Evolutionary conservation across 1,140 invertebrate species (phyloP).

Genomic region (Myzus persicae): DNA sequence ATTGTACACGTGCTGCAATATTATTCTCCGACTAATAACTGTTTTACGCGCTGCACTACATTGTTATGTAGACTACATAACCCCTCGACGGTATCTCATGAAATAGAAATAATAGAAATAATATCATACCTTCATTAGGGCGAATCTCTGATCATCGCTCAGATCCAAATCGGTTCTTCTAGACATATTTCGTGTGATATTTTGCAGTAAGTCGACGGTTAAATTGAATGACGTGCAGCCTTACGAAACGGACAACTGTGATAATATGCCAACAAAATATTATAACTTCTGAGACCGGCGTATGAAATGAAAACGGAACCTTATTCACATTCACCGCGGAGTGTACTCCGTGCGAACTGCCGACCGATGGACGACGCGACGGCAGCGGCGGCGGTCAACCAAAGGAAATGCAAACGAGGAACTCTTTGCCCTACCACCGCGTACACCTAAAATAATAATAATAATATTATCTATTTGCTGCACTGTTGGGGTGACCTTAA

Average conservation of each 20-base stretch:
- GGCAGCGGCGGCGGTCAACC: too few relatives aligned
- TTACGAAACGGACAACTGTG: background rate
- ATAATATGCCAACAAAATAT: background rate
- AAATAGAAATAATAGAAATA: background rate
- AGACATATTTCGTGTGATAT: constrained; percentile 31
- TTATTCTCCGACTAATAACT: background rate
- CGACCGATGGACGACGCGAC: background rate
- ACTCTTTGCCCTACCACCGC: background rate
- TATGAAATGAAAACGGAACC: constrained; percentile 27
- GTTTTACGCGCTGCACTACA: background rate
- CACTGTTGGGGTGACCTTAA: constrained; percentile 10
- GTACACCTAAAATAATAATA: background rate
- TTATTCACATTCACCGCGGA: constrained; percentile 20
- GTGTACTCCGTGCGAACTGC: constrained; percentile 22
- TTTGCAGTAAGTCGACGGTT: background rate
- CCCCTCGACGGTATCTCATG: background rate
- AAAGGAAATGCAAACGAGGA: background rate
- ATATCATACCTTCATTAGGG: constrained; percentile 61
- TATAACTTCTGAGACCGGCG: background rate
- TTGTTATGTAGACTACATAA: background rate
- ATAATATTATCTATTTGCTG: background rate
- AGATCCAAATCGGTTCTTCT: constrained; percentile 59
- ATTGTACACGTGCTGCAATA: background rate
- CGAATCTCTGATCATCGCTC: constrained; percentile 60
- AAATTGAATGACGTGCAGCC: background rate